A percentile compares a stretch with the other conserved stretches of the same genome.
Conservation (phyloP, 2,888 invertebrate genomes). For the Rhodophaea formosa region DNA sequence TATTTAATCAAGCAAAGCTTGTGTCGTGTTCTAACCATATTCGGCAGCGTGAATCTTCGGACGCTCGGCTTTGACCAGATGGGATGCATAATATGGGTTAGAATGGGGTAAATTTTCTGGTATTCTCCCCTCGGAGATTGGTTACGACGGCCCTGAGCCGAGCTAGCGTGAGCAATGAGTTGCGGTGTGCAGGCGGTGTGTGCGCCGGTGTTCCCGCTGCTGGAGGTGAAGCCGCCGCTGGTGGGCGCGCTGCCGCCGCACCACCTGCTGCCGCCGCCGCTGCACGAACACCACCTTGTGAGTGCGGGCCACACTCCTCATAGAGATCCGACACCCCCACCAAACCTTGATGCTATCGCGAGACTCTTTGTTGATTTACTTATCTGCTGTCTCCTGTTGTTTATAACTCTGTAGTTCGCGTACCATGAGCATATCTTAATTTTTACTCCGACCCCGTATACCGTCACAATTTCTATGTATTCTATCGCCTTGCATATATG, state of each 20-base stretch:
- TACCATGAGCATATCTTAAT: not conserved
- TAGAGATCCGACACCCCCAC: constrained; percentile 32
- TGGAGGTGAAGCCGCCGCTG: constrained; percentile 77
- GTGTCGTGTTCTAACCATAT: too few species aligned
- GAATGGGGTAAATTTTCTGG: too few species aligned
- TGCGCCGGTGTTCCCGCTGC: constrained; percentile 79
- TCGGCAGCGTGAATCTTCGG: too few species aligned
- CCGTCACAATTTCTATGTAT: not conserved
- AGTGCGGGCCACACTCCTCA: constrained; percentile 52
- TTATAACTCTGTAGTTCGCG: not conserved
- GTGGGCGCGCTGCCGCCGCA: constrained; percentile 77
- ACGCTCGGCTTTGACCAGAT: too few species aligned
- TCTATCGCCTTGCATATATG: not conserved
- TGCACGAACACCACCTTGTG: constrained; percentile 85
- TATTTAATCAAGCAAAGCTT: too few species aligned
- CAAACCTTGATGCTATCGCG: not conserved
- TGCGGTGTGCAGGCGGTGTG: constrained; percentile 62
- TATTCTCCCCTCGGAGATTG: too few species aligned
- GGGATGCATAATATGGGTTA: too few species aligned
- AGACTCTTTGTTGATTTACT: too few species aligned
- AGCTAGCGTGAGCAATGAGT: constrained; percentile 14
- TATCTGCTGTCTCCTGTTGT: not conserved
- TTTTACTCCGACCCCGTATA: not conserved
- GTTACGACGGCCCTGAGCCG: not conserved
- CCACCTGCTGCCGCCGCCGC: constrained; percentile 82